Evolutionary conservation across 2,797 vertebrate genomes (phyloP), one percentile per base, ranked within the genome.

Genomic region (Decapterus maruadsi): DNA sequence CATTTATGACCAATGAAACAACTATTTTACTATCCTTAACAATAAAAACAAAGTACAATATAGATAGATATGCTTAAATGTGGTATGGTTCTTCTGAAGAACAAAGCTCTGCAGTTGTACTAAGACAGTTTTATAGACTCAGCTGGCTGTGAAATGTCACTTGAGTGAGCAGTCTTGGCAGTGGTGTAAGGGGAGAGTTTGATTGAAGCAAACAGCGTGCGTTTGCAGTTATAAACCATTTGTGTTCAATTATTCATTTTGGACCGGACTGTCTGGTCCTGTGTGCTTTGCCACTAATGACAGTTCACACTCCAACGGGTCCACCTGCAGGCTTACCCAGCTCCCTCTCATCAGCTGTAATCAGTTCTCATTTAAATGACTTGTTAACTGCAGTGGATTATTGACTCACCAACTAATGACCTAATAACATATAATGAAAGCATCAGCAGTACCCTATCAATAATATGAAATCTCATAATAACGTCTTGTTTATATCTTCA

Each of bases 211-310:
- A 92, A 84, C 79, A 42, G 70, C 62, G 73, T 86, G 77, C 89
- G 84, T 92, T 87, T 90, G 81, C 66, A 46, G 56, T 67, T 48
- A 85, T 69, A 61, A 89, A 85, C 72, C 87, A 73, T 69, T 81
- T 72, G 76, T 84, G 71, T 83, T 95, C 63, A 95, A 94, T 95
- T 90, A 95, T 95, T 95, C 58, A 95, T 62, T 69, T 60, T 72
- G 40, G 54, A 63, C 67, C 29, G 51, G 65, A 74, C 73, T 78
- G 75, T 56, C 75, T 78, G 62, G 76, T 85, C 64, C 64, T 83
- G 78, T 72, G 36, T 59, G 31, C 64, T 72, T 71, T 82, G 72
- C 57, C 62, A 70, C 62, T 66, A 85, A 82, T 68, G 74, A 86
- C 70, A 78, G 78, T 68, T 80, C 50, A 82, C 45, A 64, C 69